Conservation (phyloP, 1,140 invertebrate species). For the Babylonia areolata region DNA sequence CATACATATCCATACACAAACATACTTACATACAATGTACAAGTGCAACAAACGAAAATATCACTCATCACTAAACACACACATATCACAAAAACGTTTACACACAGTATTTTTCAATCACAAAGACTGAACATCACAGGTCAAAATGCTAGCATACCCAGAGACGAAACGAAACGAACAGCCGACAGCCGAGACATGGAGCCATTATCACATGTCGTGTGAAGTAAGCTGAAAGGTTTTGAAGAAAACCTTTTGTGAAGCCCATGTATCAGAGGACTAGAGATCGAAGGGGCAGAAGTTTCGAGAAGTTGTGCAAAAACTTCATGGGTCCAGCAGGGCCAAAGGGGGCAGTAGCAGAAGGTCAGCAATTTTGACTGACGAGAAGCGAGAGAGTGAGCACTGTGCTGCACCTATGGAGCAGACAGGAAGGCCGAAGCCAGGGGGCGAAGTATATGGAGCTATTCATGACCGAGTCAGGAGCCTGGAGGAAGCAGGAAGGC, state of each 20-base stretch:
- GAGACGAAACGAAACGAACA: conserved; percentile 21
- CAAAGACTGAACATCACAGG: background rate
- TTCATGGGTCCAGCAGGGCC: background rate
- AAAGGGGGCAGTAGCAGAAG: conserved; percentile 17
- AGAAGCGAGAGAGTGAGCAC: conserved; percentile 20
- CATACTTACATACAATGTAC: background rate
- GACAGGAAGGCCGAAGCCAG: conserved; percentile 21
- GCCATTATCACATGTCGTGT: conserved; percentile 20
- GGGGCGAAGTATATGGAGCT: conserved; percentile 4
- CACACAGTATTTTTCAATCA: background rate
- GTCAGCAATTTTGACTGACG: background rate
- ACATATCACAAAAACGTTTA: background rate
- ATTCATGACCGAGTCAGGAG: conserved; percentile 6
- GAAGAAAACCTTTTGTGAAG: too few species aligned
- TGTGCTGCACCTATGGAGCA: background rate
- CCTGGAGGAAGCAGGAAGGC: conserved; percentile 20
- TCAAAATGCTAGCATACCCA: conserved; percentile 26
- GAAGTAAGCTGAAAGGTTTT: conserved; percentile 19
- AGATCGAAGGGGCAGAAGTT: conserved; percentile 18
- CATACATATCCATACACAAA: background rate
- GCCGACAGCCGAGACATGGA: conserved; percentile 17
- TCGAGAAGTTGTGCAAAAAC: conserved; percentile 9
- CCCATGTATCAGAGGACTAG: background rate
- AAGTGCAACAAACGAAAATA: background rate
- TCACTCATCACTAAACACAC: background rate